Percentiles rank a stretch among this genome's conserved stretches.
phyloP scores from a whole-genome alignment of 1,140 invertebrate genomes.

The Mactra quadrangularis region DNA sequence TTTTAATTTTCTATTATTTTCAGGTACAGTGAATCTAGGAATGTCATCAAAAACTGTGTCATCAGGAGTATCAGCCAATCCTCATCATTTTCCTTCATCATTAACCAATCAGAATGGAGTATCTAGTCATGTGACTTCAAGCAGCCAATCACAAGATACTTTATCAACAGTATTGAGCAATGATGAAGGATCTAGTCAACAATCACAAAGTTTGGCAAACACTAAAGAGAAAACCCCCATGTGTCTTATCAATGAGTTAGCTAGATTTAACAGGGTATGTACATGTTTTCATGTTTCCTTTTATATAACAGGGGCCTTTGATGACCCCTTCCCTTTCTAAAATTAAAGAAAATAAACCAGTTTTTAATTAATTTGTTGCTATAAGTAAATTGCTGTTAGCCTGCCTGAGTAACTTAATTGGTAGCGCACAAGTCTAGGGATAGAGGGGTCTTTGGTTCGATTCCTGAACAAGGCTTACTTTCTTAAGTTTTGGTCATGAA shows the following conservation, averaged over 20 bases:
- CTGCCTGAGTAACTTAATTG: too few relatives aligned
- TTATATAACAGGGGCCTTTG: too few relatives aligned
- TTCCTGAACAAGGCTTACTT: too few relatives aligned
- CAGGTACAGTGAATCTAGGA: conserved; percentile 19
- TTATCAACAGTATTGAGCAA: conserved; percentile 5
- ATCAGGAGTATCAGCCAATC: conserved; percentile 54
- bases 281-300: too few relatives aligned
- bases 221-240: conserved; percentile 97
- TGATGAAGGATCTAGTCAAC: conserved; percentile 7
- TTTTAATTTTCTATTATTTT: not conserved
- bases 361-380: too few relatives aligned
- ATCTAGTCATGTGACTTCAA: conserved; percentile 52
- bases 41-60: conserved; percentile 19
- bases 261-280: conserved; percentile 95
- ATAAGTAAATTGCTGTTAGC: too few relatives aligned
- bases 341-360: too few relatives aligned
- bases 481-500: too few relatives aligned
- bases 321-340: too few relatives aligned
- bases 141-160: conserved; percentile 39
- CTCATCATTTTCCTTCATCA: conserved; percentile 55
- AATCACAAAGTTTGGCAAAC: conserved; percentile 80
- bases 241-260: conserved; percentile 99
- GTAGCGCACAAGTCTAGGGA: too few relatives aligned
- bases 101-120: conserved; percentile 69
- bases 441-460: too few relatives aligned